Evolutionary conservation across 2,797 vertebrate species (phyloP).

Genomic region (Paedocypris micromegethes): DNA sequence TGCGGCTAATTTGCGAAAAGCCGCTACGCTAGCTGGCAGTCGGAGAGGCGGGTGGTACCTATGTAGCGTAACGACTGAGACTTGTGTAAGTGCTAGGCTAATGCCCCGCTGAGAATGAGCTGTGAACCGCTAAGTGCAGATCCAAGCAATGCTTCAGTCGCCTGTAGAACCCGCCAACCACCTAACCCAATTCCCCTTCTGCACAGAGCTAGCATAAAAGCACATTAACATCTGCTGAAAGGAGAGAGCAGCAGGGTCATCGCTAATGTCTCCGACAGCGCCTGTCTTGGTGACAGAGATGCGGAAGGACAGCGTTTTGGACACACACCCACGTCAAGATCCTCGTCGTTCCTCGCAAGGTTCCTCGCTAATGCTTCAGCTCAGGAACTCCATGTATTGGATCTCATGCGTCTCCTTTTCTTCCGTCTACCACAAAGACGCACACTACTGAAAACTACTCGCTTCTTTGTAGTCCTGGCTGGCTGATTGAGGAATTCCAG

Average conservation of each 20-base stretch:
- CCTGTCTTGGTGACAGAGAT: constrained; percentile 24
- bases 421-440: constrained; percentile 12
- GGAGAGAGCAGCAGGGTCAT: constrained; percentile 5
- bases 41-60: constrained; percentile 7
- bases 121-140: constrained; percentile 31
- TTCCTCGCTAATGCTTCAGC: constrained; percentile 16
- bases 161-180: constrained; percentile 13
- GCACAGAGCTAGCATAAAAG: constrained; percentile 25
- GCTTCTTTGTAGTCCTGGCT: constrained; percentile 37
- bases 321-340: constrained; percentile 7
- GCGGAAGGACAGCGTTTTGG: constrained; percentile 13
- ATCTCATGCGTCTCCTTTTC: neutral
- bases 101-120: constrained; percentile 23
- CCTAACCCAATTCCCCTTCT: constrained; percentile 9
- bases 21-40: constrained; percentile 9
- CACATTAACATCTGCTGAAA: constrained; percentile 33
- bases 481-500: constrained; percentile 40
- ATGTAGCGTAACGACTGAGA: constrained; percentile 9
- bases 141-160: constrained; percentile 17
- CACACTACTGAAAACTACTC: constrained; percentile 5
- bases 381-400: neutral
- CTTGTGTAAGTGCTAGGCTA: constrained; percentile 8
- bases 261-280: constrained; percentile 39
- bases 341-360: constrained; percentile 17
- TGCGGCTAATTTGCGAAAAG: constrained; percentile 27